phyloP scores from a whole-genome alignment of 1,140 invertebrate genomes.

The Drosophila tristis region DNA sequence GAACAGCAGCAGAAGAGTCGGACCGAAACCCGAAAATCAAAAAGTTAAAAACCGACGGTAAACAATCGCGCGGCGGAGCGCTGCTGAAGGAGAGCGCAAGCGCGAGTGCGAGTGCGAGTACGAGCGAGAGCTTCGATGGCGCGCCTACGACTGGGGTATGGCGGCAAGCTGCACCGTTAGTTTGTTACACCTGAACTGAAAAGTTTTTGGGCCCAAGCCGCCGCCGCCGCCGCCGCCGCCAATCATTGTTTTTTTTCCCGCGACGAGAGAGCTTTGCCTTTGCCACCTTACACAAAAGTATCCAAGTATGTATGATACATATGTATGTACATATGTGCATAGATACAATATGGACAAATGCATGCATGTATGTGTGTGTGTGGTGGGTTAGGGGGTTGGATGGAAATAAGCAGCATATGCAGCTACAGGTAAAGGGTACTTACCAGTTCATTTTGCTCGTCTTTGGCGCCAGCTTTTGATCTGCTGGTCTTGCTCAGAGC shows the following conservation, averaged over 20 bases:
- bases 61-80: slow-evolving; percentile 9
- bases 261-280: slow-evolving; percentile 35
- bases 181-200: slow-evolving; percentile 77
- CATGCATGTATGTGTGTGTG: slow-evolving; percentile 7
- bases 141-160: slow-evolving; percentile 71
- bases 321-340: neutral
- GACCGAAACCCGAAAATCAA: slow-evolving; percentile 1
- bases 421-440: slow-evolving; percentile 27
- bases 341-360: neutral
- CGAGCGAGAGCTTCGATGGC: slow-evolving; percentile 63
- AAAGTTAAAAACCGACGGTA: slow-evolving; percentile 2
- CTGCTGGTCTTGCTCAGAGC: slow-evolving; percentile 71
- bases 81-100: slow-evolving; percentile 18
- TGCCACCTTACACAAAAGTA: slow-evolving; percentile 41
- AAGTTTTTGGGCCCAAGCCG: slow-evolving; percentile 11
- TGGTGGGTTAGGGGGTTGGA: neutral
- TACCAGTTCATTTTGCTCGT: slow-evolving; percentile 76
- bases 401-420: neutral
- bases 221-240: slow-evolving; percentile 8
- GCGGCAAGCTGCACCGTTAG: slow-evolving; percentile 72
- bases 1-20: neutral
- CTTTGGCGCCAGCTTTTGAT: slow-evolving; percentile 75
- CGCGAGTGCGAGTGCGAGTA: slow-evolving; percentile 6
- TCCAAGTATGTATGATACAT: slow-evolving; percentile 33
- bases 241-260: slow-evolving; percentile 43